phyloP scores from a whole-genome alignment of 2,888 invertebrate genomes.

The Abscondita cerata region DNA sequence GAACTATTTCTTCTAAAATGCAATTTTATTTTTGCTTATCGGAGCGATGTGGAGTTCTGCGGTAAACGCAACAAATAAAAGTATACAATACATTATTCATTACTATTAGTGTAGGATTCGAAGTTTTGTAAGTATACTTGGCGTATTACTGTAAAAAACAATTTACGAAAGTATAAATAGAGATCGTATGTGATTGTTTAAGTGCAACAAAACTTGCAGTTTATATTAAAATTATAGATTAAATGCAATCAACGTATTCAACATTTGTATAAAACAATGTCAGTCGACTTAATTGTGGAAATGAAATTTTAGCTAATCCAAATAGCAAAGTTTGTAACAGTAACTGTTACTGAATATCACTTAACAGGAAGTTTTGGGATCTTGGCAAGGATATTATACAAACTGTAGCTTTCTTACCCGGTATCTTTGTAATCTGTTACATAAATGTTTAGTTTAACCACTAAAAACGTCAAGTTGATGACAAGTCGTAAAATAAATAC shows the following conservation, averaged over 20 bases:
- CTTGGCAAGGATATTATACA: conserved; percentile 17
- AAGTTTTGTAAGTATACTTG: no score
- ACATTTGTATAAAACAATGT: neutral
- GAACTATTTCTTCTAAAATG: no score
- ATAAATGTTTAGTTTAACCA: conserved; percentile 21
- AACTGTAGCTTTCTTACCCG: conserved; percentile 23
- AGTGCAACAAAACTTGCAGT: no score
- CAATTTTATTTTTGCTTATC: no score
- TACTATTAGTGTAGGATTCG: no score
- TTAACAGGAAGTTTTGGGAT: conserved; percentile 22
- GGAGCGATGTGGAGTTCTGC: no score
- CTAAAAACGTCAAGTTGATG: conserved; percentile 14
- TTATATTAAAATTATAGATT: no score
- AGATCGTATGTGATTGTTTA: neutral
- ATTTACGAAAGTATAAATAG: neutral
- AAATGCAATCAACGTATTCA: neutral
- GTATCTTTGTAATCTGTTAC: conserved; percentile 17
- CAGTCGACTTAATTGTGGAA: conserved; percentile 5
- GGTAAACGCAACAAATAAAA: no score
- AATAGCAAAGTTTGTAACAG: conserved; percentile 21
- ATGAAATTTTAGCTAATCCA: conserved; percentile 22
- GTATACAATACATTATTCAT: no score
- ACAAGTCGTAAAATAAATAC: neutral
- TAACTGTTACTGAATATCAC: conserved; percentile 20
- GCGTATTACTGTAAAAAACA: no score